A percentile compares a stretch with the other conserved stretches of the same genome.
phyloP scores from a whole-genome alignment of 2,797 vertebrate genomes.

The Sus cebifrons region DNA sequence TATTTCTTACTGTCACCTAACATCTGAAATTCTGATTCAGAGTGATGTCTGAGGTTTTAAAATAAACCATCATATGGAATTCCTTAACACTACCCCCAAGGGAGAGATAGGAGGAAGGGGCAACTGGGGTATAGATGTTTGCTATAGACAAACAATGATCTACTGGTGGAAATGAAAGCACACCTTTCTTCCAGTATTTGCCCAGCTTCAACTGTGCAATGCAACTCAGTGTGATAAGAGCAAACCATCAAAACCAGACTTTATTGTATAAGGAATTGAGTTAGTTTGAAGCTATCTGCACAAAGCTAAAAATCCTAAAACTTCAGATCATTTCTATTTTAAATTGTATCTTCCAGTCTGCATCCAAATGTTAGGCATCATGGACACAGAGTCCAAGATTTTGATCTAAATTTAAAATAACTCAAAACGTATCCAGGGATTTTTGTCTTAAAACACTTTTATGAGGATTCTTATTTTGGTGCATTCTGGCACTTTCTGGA shows the following conservation, averaged over 20 bases:
- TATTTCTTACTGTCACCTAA: conserved; percentile 22
- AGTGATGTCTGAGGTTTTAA: conserved; percentile 20
- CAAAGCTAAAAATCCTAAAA: not conserved
- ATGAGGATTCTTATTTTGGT: conserved; percentile 45
- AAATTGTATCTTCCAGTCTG: conserved; percentile 60
- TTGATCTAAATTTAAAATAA: conserved; percentile 61
- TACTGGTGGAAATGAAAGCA: not conserved
- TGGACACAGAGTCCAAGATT: conserved; percentile 25
- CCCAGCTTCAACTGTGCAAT: not conserved
- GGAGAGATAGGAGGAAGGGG: not conserved
- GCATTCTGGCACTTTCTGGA: conserved; percentile 24
- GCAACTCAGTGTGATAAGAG: not conserved
- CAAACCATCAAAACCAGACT: not conserved
- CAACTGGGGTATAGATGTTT: not conserved
- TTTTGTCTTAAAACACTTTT: conserved; percentile 5
- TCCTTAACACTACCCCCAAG: not conserved
- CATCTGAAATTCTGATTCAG: conserved; percentile 59
- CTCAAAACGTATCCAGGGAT: not conserved
- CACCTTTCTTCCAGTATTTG: conserved; percentile 9
- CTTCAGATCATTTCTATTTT: conserved; percentile 54
- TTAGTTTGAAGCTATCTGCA: not conserved
- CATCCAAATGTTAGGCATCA: not conserved
- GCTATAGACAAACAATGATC: not conserved
- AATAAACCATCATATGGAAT: not conserved
- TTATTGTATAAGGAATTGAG: not conserved